Conservation (phyloP, 1,140 invertebrate genomes). For the Mactra quadrangularis region DNA sequence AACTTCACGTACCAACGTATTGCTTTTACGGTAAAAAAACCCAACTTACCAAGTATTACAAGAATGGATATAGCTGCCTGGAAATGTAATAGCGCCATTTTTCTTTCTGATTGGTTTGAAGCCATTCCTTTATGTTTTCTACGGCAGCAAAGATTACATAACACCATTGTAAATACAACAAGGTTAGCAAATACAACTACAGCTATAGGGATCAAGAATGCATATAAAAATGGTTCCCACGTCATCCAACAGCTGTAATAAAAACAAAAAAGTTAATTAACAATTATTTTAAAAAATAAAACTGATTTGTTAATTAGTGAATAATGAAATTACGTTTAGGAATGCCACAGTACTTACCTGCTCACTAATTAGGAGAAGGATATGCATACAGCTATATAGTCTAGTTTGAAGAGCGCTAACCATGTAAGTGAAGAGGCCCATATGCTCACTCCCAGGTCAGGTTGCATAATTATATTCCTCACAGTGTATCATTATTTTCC, state of each 20-base stretch:
- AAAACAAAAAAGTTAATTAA: background rate
- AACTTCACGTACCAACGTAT: too few species aligned
- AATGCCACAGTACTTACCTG: too few species aligned
- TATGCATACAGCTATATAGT: background rate
- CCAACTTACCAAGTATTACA: conserved; percentile 81
- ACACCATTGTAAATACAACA: conserved; percentile 81
- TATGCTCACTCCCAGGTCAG: too few species aligned
- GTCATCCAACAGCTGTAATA: conserved; percentile 82
- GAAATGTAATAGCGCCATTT: conserved; percentile 78
- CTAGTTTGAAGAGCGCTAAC: too few species aligned
- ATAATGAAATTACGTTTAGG: too few species aligned
- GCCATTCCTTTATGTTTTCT: conserved; percentile 66
- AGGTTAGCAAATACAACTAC: conserved; percentile 81
- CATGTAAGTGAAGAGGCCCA: too few species aligned
- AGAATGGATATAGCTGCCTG: conserved; percentile 82
- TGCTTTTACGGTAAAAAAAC: too few species aligned
- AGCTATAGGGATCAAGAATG: conserved; percentile 81
- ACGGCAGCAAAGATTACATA: conserved; percentile 77
- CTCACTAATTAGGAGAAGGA: background rate
- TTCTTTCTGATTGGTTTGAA: conserved; percentile 78
- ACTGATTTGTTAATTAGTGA: too few species aligned
- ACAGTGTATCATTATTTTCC: too few species aligned
- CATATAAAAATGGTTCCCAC: conserved; percentile 79
- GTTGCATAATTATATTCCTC: too few species aligned
- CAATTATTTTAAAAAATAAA: too few species aligned